A percentile compares a stretch with the other conserved stretches of the same genome.
Evolutionary conservation across 2,797 vertebrate species (phyloP).

Genomic region (Clamator glandarius): DNA sequence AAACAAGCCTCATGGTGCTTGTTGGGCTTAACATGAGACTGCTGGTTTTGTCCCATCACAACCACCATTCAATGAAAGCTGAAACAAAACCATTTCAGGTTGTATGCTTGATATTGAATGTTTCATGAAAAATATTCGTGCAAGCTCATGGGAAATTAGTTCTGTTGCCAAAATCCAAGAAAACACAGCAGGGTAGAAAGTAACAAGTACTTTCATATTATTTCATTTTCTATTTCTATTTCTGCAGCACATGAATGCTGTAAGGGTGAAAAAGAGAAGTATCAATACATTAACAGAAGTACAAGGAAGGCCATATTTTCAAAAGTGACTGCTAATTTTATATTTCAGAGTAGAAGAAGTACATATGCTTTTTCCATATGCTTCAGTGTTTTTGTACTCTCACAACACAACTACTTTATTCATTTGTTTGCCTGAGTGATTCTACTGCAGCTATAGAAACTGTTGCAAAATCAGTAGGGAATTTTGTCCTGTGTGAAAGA

Average conservation of each 20-base stretch:
- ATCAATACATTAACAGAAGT: not conserved
- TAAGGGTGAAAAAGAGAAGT: not conserved
- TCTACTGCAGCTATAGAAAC: not conserved
- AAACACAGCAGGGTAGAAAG: not conserved
- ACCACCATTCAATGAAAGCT: not conserved
- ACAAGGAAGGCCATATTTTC: not conserved
- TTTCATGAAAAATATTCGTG: not conserved
- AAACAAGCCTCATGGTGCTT: not conserved
- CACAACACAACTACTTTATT: not conserved
- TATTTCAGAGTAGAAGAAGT: not conserved
- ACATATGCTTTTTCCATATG: not conserved
- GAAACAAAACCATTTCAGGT: not conserved
- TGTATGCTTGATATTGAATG: not conserved
- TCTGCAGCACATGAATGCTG: not conserved
- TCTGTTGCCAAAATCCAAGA: not conserved
- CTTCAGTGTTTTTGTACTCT: not conserved
- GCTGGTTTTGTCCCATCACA: not conserved
- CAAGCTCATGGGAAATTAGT: not conserved
- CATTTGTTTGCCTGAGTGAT: slow-evolving; percentile 20
- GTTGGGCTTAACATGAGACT: not conserved
- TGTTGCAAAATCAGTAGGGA: slow-evolving; percentile 42
- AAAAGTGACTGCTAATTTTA: not conserved
- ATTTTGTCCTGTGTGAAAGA: not conserved
- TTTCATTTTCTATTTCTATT: not conserved
- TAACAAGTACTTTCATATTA: not conserved